Conservation (phyloP, 2,797 vertebrate genomes). For the Chelon auratus region DNA sequence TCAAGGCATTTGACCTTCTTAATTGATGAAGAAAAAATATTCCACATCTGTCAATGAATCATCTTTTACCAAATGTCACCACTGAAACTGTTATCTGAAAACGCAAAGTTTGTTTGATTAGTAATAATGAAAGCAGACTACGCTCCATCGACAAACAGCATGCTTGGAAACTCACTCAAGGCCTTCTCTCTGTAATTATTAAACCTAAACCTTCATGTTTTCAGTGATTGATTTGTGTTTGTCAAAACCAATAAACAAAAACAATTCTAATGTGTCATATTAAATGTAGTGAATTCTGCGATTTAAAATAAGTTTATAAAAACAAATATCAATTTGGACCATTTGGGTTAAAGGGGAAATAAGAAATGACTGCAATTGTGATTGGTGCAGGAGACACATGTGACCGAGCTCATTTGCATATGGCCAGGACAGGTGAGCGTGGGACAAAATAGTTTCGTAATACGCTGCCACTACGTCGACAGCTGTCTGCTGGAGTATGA, state of each 20-base stretch:
- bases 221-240: constrained; percentile 17
- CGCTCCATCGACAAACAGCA: constrained; percentile 8
- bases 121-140: constrained; percentile 14
- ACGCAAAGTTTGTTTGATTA: constrained; percentile 46
- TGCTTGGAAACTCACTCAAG: constrained; percentile 23
- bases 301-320: background rate
- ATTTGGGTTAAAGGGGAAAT: background rate
- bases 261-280: too few relatives aligned
- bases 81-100: background rate
- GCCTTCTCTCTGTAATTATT: constrained; percentile 58
- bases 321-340: background rate
- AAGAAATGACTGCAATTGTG: constrained; percentile 12
- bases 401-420: constrained; percentile 56
- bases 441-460: constrained; percentile 1
- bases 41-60: too few relatives aligned
- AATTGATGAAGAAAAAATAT: too few relatives aligned
- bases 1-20: too few relatives aligned
- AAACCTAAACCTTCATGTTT: constrained; percentile 19
- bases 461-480: background rate
- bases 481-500: background rate
- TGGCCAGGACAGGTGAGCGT: constrained; percentile 48
- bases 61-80: too few relatives aligned
- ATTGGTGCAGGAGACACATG: constrained; percentile 60
- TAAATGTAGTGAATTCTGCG: background rate
- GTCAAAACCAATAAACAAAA: background rate